A percentile compares a stretch with the other conserved stretches of the same genome.
Conservation (phyloP, 1,140 invertebrate species). For the Cotesia vestalis region DNA sequence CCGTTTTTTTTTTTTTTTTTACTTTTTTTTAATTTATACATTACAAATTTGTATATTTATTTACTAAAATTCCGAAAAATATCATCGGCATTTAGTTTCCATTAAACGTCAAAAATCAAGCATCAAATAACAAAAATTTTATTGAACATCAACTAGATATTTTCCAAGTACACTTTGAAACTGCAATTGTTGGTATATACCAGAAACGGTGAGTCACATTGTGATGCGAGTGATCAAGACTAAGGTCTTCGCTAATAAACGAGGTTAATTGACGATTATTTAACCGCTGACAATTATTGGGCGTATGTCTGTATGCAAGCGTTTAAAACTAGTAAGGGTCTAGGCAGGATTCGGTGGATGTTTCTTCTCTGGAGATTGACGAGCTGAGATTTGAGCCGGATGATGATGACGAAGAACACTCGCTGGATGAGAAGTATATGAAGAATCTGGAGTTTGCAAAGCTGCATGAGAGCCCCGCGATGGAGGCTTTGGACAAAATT, state of each 20-base stretch:
- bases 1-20: slow-evolving; percentile 5
- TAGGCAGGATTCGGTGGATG: slow-evolving; percentile 56
- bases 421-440: slow-evolving; percentile 38
- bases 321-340: slow-evolving; percentile 27
- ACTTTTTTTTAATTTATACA: background rate
- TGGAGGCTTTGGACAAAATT: slow-evolving; percentile 55
- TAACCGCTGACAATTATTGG: slow-evolving; percentile 48
- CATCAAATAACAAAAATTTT: no score
- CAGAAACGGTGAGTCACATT: slow-evolving; percentile 25
- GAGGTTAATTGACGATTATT: slow-evolving; percentile 50
- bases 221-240: no score
- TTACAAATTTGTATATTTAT: background rate
- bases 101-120: no score
- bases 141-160: no score
- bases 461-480: slow-evolving; percentile 54
- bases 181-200: background rate
- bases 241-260: slow-evolving; percentile 37
- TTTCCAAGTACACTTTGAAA: background rate
- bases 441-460: slow-evolving; percentile 25
- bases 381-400: slow-evolving; percentile 39
- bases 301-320: background rate
- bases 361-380: slow-evolving; percentile 57
- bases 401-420: slow-evolving; percentile 41
- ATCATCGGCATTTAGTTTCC: background rate
- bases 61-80: background rate